Evolutionary conservation across 2,113 vertebrate species (phyloP), one percentile per base, ranked within the genome.

Genomic region (Myrmecophaga tridactyla): DNA sequence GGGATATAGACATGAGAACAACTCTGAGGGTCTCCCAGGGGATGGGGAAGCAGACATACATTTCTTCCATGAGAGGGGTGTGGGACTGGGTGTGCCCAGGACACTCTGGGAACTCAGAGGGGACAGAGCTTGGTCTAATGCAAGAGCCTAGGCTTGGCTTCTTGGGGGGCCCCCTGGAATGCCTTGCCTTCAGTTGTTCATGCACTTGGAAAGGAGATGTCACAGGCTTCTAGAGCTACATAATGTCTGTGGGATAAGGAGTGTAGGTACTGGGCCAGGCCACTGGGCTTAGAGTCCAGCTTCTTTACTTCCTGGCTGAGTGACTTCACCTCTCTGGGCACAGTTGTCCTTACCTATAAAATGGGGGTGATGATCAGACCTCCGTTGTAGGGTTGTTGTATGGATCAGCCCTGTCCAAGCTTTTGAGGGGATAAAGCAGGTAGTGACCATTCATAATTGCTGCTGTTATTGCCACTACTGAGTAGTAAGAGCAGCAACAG

Each of bases 401-500:
- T 7, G 10, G 31, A 62, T n/a, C 23, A 9, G 21, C 20, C 4
- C 7, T 1, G 13, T 41, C 78, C 1, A 1, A 2, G 14, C 39
- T 10, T 5, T 0, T 14, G 70, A 83, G n/a, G 17, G 51, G 29
- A 62, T 36, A 5, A 25, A 25, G 53, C 10, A 0, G 0, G 0
- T 12, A 5, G 20, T 4, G 1, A 34, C 34, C 3, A 7, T 41
- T 27, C 31, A 0, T 3, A 46, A n/a, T 29, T 6, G 27, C 0
- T 31, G 21, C 60, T 7, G 23, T 43, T 36, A 36, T 6, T 70
- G 41, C 20, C 15, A 3, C 31, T 2, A n/a, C 10, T 34, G 31
- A 17, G 31, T 13, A 3, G 31, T 8, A 25, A 51, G 25, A 20
- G 25, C 1, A 14, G 20, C 13, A 14, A 18, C 25, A 1, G 2